Conservation (phyloP, 2,888 invertebrate genomes). For the Clusia tigrina region DNA sequence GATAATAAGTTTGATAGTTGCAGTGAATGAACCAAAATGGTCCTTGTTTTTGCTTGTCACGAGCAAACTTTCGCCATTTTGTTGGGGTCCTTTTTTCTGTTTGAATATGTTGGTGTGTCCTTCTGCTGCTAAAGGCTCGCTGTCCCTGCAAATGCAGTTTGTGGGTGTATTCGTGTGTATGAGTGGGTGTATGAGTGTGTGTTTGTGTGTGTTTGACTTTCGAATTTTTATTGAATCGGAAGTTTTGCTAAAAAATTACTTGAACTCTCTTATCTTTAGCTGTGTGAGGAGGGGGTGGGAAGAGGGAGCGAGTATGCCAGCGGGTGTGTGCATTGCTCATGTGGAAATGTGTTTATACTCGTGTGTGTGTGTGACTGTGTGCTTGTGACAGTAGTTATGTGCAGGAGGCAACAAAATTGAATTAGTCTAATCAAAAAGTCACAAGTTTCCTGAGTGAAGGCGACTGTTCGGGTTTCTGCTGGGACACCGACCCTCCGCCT, state of each 20-base stretch:
- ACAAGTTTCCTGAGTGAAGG: slow-evolving; percentile 36
- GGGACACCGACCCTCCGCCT: background rate
- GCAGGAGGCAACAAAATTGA: slow-evolving; percentile 39
- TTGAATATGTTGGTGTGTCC: background rate
- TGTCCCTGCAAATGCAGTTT: background rate
- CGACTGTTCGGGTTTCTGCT: no score
- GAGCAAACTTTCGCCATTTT: slow-evolving; percentile 25
- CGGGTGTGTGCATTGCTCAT: background rate
- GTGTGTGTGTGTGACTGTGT: slow-evolving; percentile 11
- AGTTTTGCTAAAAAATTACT: slow-evolving; percentile 35
- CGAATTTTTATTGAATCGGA: slow-evolving; percentile 33
- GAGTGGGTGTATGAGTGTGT: background rate
- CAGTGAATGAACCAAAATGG: slow-evolving; percentile 24
- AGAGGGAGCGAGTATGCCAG: slow-evolving; percentile 10
- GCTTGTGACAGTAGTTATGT: background rate
- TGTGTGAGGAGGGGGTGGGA: no score
- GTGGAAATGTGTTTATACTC: slow-evolving; percentile 19
- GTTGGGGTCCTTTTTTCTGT: slow-evolving; percentile 3
- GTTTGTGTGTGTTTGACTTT: slow-evolving; percentile 16
- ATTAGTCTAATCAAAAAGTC: slow-evolving; percentile 48
- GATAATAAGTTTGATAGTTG: slow-evolving; percentile 35
- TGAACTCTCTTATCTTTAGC: slow-evolving; percentile 32
- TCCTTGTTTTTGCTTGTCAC: slow-evolving; percentile 6
- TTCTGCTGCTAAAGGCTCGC: background rate
- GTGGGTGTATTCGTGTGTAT: background rate